A percentile compares a stretch with the other conserved stretches of the same genome.
These are phyloP conservation scores for Alligator sinensis DNA, from an alignment of 2,113 vertebrate species.

Conservation along the genomic window DNA sequence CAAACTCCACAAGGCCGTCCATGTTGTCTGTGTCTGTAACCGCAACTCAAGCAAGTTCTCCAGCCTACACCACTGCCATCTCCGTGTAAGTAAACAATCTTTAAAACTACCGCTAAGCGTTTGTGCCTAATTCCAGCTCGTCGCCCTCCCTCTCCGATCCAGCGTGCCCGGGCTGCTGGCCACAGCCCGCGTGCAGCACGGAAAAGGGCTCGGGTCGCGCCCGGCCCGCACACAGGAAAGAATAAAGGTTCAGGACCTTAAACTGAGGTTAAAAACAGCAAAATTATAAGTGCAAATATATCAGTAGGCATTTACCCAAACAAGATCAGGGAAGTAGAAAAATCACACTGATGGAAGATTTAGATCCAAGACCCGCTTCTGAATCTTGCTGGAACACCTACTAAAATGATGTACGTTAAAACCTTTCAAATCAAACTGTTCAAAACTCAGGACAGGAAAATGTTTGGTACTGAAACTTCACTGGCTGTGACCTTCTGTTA, in stretches of 20 bases:
- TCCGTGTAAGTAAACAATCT: too few species aligned
- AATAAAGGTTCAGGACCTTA: slow-evolving; percentile 4
- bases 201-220: too few species aligned
- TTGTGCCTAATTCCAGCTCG: too few species aligned
- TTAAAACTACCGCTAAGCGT: too few species aligned
- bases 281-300: background rate
- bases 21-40: too few species aligned
- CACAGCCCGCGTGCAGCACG: too few species aligned
- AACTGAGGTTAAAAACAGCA: slow-evolving; percentile 40
- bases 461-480: slow-evolving; percentile 46
- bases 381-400: background rate
- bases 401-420: slow-evolving; percentile 58
- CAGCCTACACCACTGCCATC: too few species aligned
- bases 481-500: slow-evolving; percentile 63
- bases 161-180: too few species aligned
- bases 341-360: slow-evolving; percentile 9
- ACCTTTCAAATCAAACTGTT: slow-evolving; percentile 50
- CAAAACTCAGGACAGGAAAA: slow-evolving; percentile 16
- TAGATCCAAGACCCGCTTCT: slow-evolving; percentile 5
- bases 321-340: background rate
- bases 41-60: too few species aligned
- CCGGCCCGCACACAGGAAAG: too few species aligned
- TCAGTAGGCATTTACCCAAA: background rate
- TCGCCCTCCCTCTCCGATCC: too few species aligned
- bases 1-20: too few species aligned